Evolutionary conservation across 1,140 invertebrate genomes (phyloP).

Genomic region (Trissolcus basalis): DNA sequence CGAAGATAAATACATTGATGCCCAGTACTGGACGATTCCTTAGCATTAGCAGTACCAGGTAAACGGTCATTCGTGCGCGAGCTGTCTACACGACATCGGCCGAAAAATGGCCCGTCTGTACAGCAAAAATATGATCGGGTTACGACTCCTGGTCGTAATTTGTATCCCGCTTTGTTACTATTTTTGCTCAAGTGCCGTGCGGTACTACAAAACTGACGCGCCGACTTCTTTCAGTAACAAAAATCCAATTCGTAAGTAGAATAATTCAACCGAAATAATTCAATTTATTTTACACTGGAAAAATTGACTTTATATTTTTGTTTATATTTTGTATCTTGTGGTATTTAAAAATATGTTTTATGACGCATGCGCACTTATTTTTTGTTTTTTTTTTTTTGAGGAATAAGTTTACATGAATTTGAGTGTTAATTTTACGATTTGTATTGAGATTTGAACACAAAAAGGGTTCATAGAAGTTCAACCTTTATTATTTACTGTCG

Average conservation of each 20-base stretch:
- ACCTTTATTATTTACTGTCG: neutral
- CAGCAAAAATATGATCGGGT: neutral
- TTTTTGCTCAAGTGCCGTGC: neutral
- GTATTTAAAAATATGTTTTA: too few species aligned
- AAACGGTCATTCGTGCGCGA: constrained; percentile 1
- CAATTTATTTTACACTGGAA: too few species aligned
- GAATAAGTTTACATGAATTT: too few species aligned
- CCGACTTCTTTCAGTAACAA: neutral
- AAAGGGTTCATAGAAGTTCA: too few species aligned
- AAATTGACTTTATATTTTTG: too few species aligned
- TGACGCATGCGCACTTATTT: too few species aligned
- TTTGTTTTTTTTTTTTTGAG: too few species aligned
- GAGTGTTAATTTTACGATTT: too few species aligned
- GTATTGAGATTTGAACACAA: too few species aligned
- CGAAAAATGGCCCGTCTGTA: neutral
- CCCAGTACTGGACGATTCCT: neutral
- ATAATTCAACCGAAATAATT: too few species aligned
- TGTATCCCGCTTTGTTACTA: neutral
- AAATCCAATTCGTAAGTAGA: neutral
- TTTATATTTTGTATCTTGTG: too few species aligned
- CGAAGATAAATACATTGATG: neutral
- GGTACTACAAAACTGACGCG: neutral
- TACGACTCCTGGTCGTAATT: neutral
- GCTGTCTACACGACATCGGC: neutral
- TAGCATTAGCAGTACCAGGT: neutral